Base-by-base conservation (phyloP, 2,797 vertebrate genomes). In the Pogonophryne albipinna region DNA sequence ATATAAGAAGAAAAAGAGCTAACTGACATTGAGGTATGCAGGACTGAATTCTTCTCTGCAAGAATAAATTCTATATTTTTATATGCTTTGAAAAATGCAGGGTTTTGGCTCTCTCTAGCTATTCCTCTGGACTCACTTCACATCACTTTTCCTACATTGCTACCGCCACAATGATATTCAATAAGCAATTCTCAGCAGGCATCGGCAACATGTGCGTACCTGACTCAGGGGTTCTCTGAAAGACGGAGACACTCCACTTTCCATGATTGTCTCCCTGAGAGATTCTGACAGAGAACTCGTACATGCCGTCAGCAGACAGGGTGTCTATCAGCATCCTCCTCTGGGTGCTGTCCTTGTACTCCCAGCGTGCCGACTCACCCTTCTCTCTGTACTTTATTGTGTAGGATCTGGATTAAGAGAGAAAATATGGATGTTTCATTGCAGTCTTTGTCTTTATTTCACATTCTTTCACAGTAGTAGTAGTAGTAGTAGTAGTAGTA, bases 141-240 rank as follows among this genome's bases (percentile, higher is more conserved):
- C 59, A 71, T 63, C 14, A 64, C 19, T 9, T 51, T 20, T 38
- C 23, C 17, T 23, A 52, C 44, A 57, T 56, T 12, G 11, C 1
- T 17, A 34, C 59, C 17, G 53, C 58, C 45, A 66, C 53, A 67
- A 71, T 45, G 0, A 34, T 53, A 16, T 46, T 15, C 12, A 38
- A 15, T 41, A 47, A 62, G 7, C 15, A 65, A 34, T 75, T 76
- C 20, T 76, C 62, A 78, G 23, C 47, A 51, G 20, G 34, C n/a
- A 49, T 16, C 41, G 20, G 41, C 57, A 70, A 55, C 14, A 5
- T 68, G 6, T 91, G 76, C 93, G 77, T 91, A 99, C 98, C 97
- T 10, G 98, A 97, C 88, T 99, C 98, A 0, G 98, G 98, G 10
- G 98, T 99, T 91, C 98, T 95, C 63, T 99, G 98, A 87, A 97